Evolutionary conservation across 2,888 invertebrate species (phyloP).

Genomic region (Odontomyia ornata): DNA sequence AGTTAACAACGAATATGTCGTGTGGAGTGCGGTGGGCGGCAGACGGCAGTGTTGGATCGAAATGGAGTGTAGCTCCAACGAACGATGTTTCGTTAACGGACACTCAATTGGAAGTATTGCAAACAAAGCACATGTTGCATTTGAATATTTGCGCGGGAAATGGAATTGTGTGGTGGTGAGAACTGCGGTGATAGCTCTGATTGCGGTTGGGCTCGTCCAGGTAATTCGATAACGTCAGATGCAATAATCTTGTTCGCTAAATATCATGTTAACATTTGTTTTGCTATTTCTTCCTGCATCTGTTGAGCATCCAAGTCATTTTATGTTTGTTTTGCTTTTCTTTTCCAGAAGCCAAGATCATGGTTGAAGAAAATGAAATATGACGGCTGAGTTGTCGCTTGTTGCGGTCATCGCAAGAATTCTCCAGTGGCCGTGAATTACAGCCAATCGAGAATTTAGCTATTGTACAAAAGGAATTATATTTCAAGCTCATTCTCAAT

Average conservation of each 20-base stretch:
- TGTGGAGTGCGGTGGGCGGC: background rate
- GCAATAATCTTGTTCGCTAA: background rate
- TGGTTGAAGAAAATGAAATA: too few relatives aligned
- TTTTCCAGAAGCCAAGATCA: too few relatives aligned
- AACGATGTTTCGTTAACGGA: background rate
- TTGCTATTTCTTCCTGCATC: background rate
- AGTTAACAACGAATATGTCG: too few relatives aligned
- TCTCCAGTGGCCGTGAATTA: too few relatives aligned
- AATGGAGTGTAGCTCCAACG: background rate
- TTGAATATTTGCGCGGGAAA: background rate
- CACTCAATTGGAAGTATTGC: background rate
- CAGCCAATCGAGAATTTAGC: too few relatives aligned
- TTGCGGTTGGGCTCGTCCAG: background rate
- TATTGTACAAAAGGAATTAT: too few relatives aligned
- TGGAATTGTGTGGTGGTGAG: too few relatives aligned
- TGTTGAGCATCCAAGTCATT: too few relatives aligned
- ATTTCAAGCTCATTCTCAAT: too few relatives aligned
- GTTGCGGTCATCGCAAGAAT: too few relatives aligned
- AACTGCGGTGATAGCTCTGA: background rate
- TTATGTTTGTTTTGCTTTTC: too few relatives aligned
- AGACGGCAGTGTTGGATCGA: background rate
- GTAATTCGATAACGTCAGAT: background rate
- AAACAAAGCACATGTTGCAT: background rate
- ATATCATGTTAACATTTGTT: constrained; percentile 2
- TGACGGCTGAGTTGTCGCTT: too few relatives aligned